These are phyloP conservation scores for Vireo altiloquus DNA, from an alignment of 2,113 vertebrate genomes.

Conservation along the genomic window DNA sequence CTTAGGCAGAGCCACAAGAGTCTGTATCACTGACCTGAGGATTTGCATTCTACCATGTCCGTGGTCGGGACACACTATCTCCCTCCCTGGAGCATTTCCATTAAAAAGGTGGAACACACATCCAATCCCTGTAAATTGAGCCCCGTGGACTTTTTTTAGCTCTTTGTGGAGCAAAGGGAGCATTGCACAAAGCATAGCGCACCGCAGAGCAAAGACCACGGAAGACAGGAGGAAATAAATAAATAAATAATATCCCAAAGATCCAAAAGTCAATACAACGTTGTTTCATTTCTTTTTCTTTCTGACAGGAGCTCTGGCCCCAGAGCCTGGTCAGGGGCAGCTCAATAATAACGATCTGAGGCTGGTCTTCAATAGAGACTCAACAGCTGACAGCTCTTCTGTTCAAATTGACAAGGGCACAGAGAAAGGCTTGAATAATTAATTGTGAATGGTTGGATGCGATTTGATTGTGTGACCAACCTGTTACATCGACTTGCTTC, in stretches of 20 bases:
- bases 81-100: not conserved
- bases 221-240: not conserved
- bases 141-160: not conserved
- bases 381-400: conserved; percentile 52
- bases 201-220: not conserved
- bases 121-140: not conserved
- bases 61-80: not conserved
- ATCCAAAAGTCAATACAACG: not conserved
- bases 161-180: not conserved
- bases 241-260: not conserved
- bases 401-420: conserved; percentile 67
- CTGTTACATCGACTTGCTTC: not conserved
- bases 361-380: conserved; percentile 44
- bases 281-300: conserved; percentile 26
- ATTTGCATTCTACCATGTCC: not conserved
- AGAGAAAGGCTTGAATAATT: conserved; percentile 63
- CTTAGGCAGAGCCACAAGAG: not conserved
- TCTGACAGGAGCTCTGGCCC: conserved; percentile 14
- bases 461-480: conserved; percentile 7
- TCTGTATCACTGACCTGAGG: not conserved
- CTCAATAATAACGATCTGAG: conserved; percentile 72
- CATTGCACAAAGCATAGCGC: not conserved
- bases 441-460: not conserved
- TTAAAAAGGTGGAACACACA: not conserved
- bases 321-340: not conserved